Conservation (phyloP, 2,888 invertebrate genomes). For the Dryocosmus kuriphilus region DNA sequence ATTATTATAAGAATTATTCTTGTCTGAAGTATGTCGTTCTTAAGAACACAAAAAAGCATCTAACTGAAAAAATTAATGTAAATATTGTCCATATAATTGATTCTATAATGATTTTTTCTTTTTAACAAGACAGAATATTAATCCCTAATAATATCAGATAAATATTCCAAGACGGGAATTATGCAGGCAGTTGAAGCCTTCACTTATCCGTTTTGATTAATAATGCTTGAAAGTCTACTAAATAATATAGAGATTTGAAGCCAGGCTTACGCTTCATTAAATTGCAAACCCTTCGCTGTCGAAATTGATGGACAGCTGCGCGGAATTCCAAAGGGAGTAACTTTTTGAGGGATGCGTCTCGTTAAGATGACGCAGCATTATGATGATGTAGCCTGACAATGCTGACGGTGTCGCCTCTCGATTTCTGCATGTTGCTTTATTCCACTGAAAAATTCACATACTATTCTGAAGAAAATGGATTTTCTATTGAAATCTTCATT, state of each 20-base stretch:
- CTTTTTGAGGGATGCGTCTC: conserved; percentile 67
- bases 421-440: background rate
- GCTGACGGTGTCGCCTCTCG: conserved; percentile 45
- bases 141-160: no score
- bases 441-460: background rate
- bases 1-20: no score
- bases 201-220: conserved; percentile 46
- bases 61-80: no score
- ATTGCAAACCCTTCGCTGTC: conserved; percentile 60
- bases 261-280: conserved; percentile 66
- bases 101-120: no score
- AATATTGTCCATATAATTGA: no score
- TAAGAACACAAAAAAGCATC: no score
- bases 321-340: conserved; percentile 60
- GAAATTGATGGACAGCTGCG: conserved; percentile 64
- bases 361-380: conserved; percentile 73
- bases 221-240: conserved; percentile 38
- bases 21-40: no score
- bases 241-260: conserved; percentile 51
- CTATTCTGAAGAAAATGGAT: background rate
- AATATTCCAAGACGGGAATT: no score
- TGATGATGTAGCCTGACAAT: conserved; percentile 61
- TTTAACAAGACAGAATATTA: no score
- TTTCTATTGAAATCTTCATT: background rate
- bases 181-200: background rate